phyloP scores from a whole-genome alignment of 2,797 vertebrate species.

The Bradypodion pumilum region DNA sequence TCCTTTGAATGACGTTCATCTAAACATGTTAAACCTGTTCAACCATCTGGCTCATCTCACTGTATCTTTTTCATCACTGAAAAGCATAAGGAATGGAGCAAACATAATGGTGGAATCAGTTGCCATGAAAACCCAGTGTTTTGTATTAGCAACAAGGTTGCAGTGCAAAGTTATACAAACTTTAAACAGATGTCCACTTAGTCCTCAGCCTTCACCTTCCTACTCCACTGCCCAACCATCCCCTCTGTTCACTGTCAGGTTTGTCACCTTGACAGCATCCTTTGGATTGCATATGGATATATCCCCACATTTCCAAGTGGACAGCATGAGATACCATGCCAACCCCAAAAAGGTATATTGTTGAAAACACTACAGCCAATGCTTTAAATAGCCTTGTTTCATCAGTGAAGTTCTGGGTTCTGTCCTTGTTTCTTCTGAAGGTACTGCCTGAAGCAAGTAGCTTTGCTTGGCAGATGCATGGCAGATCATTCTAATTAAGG shows the following conservation, averaged over 20 bases:
- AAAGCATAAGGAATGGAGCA: constrained; percentile 18
- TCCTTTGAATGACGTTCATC: constrained; percentile 33
- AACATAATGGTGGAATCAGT: background rate
- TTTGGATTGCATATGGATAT: background rate
- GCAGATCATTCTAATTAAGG: no score
- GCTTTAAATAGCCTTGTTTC: background rate
- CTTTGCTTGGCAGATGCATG: no score
- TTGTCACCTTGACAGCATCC: background rate
- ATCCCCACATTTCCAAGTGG: background rate
- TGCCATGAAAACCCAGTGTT: background rate
- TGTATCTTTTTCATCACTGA: constrained; percentile 23
- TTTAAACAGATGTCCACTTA: background rate
- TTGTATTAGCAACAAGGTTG: background rate
- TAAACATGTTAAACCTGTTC: constrained; percentile 17
- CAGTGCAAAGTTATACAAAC: background rate
- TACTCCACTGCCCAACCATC: background rate
- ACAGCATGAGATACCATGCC: background rate
- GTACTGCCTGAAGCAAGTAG: no score
- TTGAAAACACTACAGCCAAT: background rate
- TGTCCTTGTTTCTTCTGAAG: background rate
- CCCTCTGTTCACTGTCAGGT: background rate
- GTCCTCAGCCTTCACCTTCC: background rate
- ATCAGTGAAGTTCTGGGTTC: background rate
- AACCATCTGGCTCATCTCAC: constrained; percentile 22
- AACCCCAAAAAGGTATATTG: background rate